These are phyloP conservation scores for Spodoptera frugiperda DNA, from an alignment of 1,140 invertebrate genomes.

Conservation along the genomic window DNA sequence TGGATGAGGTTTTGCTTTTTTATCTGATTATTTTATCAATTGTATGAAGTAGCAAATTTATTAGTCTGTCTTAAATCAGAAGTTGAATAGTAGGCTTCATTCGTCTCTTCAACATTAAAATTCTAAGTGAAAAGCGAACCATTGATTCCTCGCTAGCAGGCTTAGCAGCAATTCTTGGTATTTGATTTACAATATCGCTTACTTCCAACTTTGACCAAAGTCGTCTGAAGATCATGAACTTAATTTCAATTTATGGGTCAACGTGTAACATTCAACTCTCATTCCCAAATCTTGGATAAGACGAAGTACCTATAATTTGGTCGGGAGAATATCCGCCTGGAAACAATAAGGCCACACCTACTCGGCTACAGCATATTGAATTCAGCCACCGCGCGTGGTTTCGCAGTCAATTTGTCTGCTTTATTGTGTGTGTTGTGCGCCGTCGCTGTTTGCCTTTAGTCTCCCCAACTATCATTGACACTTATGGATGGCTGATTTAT, in stretches of 20 bases:
- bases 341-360: slow-evolving; percentile 72
- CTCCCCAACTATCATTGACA: slow-evolving; percentile 44
- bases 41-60: too few relatives aligned
- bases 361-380: slow-evolving; percentile 65
- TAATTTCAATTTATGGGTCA: not conserved
- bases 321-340: slow-evolving; percentile 68
- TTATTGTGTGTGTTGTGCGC: slow-evolving; percentile 72
- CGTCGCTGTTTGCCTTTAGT: slow-evolving; percentile 59
- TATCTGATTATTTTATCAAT: too few relatives aligned
- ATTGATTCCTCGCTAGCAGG: too few relatives aligned
- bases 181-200: not conserved
- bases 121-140: too few relatives aligned
- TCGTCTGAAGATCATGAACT: not conserved
- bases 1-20: not conserved
- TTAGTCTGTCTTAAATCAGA: not conserved
- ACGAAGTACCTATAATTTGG: slow-evolving; percentile 37
- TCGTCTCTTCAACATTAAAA: too few relatives aligned
- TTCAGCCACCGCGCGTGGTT: slow-evolving; percentile 65
- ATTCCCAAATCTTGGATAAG: slow-evolving; percentile 2
- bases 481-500: slow-evolving; percentile 27
- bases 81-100: too few relatives aligned
- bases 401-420: slow-evolving; percentile 79
- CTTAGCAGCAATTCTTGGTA: not conserved
- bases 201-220: slow-evolving; percentile 7
- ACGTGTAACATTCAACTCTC: not conserved